Conservation (phyloP, 2,113 vertebrate species). For the Atrichornis clamosus region DNA sequence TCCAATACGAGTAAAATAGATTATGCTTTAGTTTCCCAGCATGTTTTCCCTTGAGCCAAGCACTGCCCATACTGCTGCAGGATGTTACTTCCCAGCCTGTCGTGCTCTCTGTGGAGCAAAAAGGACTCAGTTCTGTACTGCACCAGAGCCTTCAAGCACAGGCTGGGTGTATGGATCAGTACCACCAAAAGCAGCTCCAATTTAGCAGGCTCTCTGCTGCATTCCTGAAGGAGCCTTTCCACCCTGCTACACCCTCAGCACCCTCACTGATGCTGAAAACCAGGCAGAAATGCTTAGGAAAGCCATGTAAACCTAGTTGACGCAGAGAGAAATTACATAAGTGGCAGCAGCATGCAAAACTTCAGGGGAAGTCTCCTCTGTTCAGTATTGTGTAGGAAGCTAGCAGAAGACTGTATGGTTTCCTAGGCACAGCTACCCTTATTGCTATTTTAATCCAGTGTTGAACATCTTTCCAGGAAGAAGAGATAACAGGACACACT, state of each 20-base stretch:
- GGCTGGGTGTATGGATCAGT: not conserved
- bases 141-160: not conserved
- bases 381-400: conserved; percentile 38
- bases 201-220: not conserved
- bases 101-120: not conserved
- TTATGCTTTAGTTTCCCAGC: not conserved
- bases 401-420: conserved; percentile 7
- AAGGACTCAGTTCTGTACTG: not conserved
- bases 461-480: conserved; percentile 44
- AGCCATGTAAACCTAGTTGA: not conserved
- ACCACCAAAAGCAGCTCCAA: not conserved
- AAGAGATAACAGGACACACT: conserved; percentile 12
- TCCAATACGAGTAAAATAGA: not conserved
- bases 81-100: not conserved
- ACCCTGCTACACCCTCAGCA: not conserved
- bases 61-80: not conserved
- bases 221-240: not conserved
- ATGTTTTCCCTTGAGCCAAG: not conserved
- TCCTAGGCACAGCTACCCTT: conserved; percentile 39
- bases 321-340: conserved; percentile 43
- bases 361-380: conserved; percentile 56
- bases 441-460: conserved; percentile 44
- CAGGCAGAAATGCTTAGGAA: not conserved
- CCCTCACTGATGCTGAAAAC: not conserved
- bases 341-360: conserved; percentile 36